Base-by-base conservation (phyloP, 1,140 invertebrate genomes). In the Gryllus bimaculatus region DNA sequence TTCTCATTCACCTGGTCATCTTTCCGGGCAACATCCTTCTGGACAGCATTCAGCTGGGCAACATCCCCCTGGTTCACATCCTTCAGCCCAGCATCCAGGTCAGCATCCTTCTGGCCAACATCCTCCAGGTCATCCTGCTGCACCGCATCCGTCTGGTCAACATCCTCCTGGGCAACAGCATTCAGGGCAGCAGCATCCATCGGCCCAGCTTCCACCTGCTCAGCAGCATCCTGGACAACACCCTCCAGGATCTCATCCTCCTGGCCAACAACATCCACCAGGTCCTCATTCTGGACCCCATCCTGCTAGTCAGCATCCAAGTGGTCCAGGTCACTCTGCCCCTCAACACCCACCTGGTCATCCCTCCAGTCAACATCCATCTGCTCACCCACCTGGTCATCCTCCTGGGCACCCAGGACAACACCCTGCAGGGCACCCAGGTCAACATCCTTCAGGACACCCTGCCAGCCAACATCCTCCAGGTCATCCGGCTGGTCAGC, bases 141-240 rank as follows among this genome's bases (percentile, higher is more conserved):
- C 78, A 8, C 83, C 81, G 54, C 83, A 79, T 26, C 81, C 81
- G 73, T 78, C 81, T 8, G 82, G 80, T 74, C 79, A 79, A 78
- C 79, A 76, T n/a, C 26, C 79, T 75, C 79, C 79, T 77, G 73
- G 39, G 0, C 74, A 76, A 18, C 83, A 83, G 75, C 79, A 80
- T 77, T 78, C 80, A 78, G 77, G 80, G 18, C 74, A 80, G 66
- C 78, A 78, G 15, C 78, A 76, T 48, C 81, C 78, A 73, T 80
- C 77, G 73, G 80, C 76, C 73, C 79, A 78, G 20, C 78, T 77
- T 12, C 78, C 20, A 54, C 78, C 75, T 13, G 54, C 73, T 74
- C 79, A 73, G 39, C 79, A 77, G 66, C 78, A 75, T 39, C 79
- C 48, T 7, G 80, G 74, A 73, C 79, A 78, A 78, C 79, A 79